Percentiles rank a stretch among this genome's conserved stretches.
Evolutionary conservation across 2,888 invertebrate species (phyloP).

Genomic region (Epinotia nisella): DNA sequence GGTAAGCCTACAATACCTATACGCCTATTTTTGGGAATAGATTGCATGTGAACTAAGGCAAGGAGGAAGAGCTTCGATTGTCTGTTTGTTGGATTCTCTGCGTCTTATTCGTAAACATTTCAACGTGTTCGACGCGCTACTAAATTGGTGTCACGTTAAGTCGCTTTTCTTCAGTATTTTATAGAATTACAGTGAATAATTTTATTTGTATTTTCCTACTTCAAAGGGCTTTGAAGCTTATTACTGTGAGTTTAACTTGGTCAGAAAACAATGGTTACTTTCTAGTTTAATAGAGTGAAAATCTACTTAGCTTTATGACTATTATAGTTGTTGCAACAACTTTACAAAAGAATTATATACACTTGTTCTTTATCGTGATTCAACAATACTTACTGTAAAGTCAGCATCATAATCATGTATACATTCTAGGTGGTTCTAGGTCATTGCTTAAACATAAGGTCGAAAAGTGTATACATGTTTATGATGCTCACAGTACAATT

Average conservation of each 20-base stretch:
- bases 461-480: too few species aligned
- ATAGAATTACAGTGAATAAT: background rate
- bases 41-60: background rate
- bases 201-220: background rate
- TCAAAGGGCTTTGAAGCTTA: conserved; percentile 4
- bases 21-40: background rate
- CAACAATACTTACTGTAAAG: background rate
- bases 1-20: too few species aligned
- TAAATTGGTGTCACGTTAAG: background rate
- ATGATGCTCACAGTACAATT: too few species aligned
- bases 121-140: too few species aligned
- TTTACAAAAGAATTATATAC: background rate
- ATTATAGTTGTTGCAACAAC: background rate
- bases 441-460: too few species aligned
- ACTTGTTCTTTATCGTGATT: background rate
- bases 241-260: background rate
- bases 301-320: background rate
- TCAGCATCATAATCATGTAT: too few species aligned
- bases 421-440: too few species aligned
- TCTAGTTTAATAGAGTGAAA: background rate
- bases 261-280: background rate
- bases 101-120: too few species aligned
- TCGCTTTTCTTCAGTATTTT: background rate
- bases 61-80: too few species aligned
- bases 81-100: too few species aligned